Percentiles rank a stretch among this genome's conserved stretches.
phyloP scores from a whole-genome alignment of 2,113 vertebrate species.

The Recurvirostra avosetta region DNA sequence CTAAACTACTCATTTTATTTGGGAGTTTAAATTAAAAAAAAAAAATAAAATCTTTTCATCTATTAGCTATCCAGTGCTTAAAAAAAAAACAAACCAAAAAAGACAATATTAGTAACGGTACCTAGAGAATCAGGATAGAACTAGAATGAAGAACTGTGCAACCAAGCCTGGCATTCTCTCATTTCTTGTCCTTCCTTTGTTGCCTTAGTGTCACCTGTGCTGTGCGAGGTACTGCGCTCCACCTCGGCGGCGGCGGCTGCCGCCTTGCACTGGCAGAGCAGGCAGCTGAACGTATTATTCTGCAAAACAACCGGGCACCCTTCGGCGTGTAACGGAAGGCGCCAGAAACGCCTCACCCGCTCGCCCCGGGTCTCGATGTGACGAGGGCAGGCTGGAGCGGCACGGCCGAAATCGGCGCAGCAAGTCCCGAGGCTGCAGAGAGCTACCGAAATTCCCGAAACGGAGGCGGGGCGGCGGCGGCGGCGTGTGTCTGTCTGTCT shows the following conservation, averaged over 20 bases:
- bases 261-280: neutral
- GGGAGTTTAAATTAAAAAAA: neutral
- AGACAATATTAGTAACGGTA: neutral
- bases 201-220: slow-evolving; percentile 39
- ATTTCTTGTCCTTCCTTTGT: slow-evolving; percentile 35
- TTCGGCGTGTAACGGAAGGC: neutral
- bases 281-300: neutral
- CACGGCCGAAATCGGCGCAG: neutral
- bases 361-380: neutral
- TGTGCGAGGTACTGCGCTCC: neutral
- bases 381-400: neutral
- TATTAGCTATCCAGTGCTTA: neutral
- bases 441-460: slow-evolving; percentile 13
- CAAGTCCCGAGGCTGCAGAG: neutral
- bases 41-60: neutral
- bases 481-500: too few species aligned
- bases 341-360: neutral
- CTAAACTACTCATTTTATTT: neutral
- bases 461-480: neutral
- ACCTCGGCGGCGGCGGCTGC: neutral
- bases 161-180: neutral
- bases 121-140: neutral
- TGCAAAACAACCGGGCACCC: neutral
- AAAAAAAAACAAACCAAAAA: neutral
- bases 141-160: neutral